Conservation (phyloP, 2,113 vertebrate genomes). For the Danionella cerebrum region DNA sequence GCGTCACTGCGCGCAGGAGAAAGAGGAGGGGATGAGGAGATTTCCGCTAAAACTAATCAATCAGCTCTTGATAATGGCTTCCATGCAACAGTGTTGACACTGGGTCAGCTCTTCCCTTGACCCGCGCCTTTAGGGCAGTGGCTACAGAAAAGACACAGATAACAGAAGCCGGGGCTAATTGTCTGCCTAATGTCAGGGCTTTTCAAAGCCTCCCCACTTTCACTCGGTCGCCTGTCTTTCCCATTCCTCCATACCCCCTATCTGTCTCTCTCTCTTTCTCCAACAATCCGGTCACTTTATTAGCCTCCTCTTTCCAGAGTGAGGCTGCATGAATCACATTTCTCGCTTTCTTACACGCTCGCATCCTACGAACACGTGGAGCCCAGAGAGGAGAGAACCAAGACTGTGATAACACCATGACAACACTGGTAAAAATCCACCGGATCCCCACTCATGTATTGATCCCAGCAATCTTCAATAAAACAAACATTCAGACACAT, state of each 20-base stretch:
- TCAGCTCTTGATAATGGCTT: constrained; percentile 72
- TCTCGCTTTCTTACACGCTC: constrained; percentile 11
- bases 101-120: constrained; percentile 72
- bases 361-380: constrained; percentile 11
- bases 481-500: neutral
- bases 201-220: constrained; percentile 57
- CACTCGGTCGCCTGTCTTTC: constrained; percentile 23
- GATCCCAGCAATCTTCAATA: neutral
- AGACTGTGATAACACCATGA: neutral
- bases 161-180: constrained; percentile 67
- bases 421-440: constrained; percentile 2
- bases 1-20: constrained; percentile 42
- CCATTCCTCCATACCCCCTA: neutral
- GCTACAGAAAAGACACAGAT: constrained; percentile 64
- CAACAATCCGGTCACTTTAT: neutral
- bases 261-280: constrained; percentile 30
- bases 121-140: constrained; percentile 54
- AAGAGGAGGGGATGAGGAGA: constrained; percentile 57
- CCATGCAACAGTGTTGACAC: constrained; percentile 69
- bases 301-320: constrained; percentile 9
- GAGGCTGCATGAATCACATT: constrained; percentile 3
- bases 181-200: constrained; percentile 68
- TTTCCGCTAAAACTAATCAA: constrained; percentile 76
- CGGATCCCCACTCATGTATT: neutral
- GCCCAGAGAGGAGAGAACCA: neutral